These are phyloP conservation scores for Mystacornis crossleyi DNA, from an alignment of 2,113 vertebrate species.

Conservation along the genomic window DNA sequence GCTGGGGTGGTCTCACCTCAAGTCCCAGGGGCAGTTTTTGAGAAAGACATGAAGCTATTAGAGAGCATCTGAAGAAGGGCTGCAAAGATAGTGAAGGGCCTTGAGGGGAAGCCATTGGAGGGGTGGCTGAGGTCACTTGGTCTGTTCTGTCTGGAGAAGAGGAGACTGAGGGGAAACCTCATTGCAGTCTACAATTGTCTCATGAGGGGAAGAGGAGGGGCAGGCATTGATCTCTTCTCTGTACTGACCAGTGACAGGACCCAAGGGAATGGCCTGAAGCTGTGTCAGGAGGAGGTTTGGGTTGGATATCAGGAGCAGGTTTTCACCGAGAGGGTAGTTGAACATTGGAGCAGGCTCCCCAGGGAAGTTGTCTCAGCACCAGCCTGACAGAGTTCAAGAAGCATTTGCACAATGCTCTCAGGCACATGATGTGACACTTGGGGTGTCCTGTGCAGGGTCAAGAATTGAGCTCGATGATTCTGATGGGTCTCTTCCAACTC, in stretches of 20 bases:
- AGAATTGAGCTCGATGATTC: not conserved
- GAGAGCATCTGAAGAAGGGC: too few relatives aligned
- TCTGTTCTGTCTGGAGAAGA: not conserved
- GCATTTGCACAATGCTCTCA: not conserved
- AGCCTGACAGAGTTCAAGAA: not conserved
- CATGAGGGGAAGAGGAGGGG: rapidly evolving
- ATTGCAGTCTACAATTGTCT: rapidly evolving
- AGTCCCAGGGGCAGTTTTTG: not conserved
- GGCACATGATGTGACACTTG: not conserved
- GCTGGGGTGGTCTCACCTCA: rapidly evolving
- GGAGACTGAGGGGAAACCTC: not conserved
- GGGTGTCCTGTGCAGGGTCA: not conserved
- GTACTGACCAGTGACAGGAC: not conserved
- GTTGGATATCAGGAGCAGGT: not conserved
- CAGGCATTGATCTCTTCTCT: too few relatives aligned
- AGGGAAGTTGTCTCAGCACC: not conserved
- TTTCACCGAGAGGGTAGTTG: rapidly evolving
- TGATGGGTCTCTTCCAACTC: not conserved
- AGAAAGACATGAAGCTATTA: not conserved
- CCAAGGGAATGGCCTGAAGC: rapidly evolving
- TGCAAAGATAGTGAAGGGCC: rapidly evolving
- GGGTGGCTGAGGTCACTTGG: not conserved
- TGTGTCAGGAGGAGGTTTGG: not conserved
- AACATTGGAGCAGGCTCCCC: too few relatives aligned
- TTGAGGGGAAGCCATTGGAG: rapidly evolving